A percentile compares a stretch with the other conserved stretches of the same genome.
Conservation (phyloP, 2,113 vertebrate genomes). For the Cebidichthys violaceus region DNA sequence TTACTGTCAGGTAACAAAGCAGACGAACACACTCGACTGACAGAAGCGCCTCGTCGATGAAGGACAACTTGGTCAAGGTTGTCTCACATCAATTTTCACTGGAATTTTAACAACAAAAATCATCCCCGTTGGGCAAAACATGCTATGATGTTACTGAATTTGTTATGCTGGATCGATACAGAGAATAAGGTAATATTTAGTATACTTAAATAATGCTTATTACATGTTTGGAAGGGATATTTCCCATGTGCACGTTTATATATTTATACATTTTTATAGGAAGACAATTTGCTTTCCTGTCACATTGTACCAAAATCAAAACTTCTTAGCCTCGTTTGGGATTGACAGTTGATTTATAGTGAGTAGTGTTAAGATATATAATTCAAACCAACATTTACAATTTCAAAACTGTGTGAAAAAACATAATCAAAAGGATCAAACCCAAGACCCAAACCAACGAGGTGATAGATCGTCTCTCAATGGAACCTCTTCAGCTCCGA, state of each 20-base stretch:
- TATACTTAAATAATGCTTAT: not conserved
- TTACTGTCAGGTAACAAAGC: constrained; percentile 27
- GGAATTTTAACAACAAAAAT: constrained; percentile 6
- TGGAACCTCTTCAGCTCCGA: not conserved
- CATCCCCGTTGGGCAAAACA: not conserved
- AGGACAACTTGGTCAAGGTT: constrained; percentile 16
- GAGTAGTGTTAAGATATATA: not conserved
- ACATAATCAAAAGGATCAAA: too few species aligned
- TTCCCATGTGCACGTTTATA: not conserved
- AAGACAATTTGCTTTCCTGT: too few species aligned
- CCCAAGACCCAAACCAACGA: not conserved
- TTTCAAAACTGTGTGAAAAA: too few species aligned
- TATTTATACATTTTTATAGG: not conserved
- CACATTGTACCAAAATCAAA: too few species aligned
- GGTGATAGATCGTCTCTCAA: not conserved
- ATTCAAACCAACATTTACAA: too few species aligned
- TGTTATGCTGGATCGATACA: not conserved
- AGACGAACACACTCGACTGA: constrained; percentile 21
- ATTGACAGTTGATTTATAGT: not conserved
- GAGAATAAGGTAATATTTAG: too few species aligned
- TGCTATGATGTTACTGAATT: not conserved
- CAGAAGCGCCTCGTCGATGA: constrained; percentile 17
- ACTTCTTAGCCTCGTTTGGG: not conserved
- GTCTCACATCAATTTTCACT: constrained; percentile 1
- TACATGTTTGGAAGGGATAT: not conserved